Evolutionary conservation across 2,888 invertebrate species (phyloP), one percentile per base, ranked within the genome.

Genomic region (Leptinotarsa tumamoca): DNA sequence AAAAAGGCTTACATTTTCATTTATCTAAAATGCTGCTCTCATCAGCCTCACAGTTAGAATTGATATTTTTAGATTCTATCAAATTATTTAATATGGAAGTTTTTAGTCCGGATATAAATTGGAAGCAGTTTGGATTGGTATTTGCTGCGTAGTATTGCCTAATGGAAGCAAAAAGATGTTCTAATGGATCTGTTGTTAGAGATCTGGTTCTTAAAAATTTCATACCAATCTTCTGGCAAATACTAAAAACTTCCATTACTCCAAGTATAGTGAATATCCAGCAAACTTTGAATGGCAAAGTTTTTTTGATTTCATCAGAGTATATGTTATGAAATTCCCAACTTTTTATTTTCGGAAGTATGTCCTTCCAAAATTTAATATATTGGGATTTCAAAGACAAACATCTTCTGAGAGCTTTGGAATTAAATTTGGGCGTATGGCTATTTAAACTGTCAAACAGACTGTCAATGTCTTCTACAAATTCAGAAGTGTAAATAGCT

Each of bases 381-480:
- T 77, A 74, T 43, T 14, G 69, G 33, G 58, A 63, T 33, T 56
- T 54, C 14, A 52, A 33, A n/a, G 73, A 71, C 17, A 79, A n/a
- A 67, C 67, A 68, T 17, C 74, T 52, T 67, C 74, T 21, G 61
- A 67, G 72, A 7, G 72, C 68, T 49, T 78, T 80, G 14, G 71
- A 43, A 27, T 74, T 66, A 4, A 58, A 58, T 71, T 56, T 73
- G 15, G 73, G 69, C 7, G 54, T 68, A 67, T 70, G 71, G 18
- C 77, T 66, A 71, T 78, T 80, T 21, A 75, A 71, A 69, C 71
- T 71, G 67, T 80, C 77, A 70, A 78, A 80, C 27, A 80, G 68
- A 27, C 17, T 27, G 68, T 79, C 78, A n/a, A 78, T 77, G 70
- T 80, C 76, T 14, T 76, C 68, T 2, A 80, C 21, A 74, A 78